Evolutionary conservation across 2,113 vertebrate genomes (phyloP).

Genomic region (Jacana jacana): DNA sequence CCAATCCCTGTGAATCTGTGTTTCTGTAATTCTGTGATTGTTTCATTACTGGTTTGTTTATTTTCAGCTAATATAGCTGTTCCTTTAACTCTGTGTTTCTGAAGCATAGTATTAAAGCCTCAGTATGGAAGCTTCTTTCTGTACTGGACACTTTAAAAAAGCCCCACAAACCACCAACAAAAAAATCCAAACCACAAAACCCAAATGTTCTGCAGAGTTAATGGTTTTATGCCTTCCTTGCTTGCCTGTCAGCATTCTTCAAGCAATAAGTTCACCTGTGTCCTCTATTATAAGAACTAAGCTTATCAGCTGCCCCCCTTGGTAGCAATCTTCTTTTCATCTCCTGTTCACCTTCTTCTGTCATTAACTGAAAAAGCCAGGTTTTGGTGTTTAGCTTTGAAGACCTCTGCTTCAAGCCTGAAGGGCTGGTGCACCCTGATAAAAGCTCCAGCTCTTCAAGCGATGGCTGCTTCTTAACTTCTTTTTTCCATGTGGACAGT

Average conservation of each 20-base stretch:
- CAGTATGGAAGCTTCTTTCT: not conserved
- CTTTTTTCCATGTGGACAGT: not conserved
- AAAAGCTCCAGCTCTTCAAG: not conserved
- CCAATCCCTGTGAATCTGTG: too few relatives aligned
- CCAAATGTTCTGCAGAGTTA: not conserved
- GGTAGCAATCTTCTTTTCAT: not conserved
- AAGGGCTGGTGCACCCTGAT: not conserved
- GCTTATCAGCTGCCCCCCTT: not conserved
- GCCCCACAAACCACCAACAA: not conserved
- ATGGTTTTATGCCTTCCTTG: not conserved
- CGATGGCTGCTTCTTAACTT: not conserved
- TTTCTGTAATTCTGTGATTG: too few relatives aligned
- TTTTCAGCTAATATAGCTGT: not conserved
- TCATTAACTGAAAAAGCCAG: not conserved
- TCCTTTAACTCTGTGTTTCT: not conserved
- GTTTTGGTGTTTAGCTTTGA: not conserved
- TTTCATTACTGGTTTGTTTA: constrained; percentile 58
- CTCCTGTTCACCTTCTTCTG: not conserved
- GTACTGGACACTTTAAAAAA: not conserved
- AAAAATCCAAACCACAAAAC: not conserved
- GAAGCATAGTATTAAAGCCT: not conserved
- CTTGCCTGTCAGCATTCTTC: not conserved
- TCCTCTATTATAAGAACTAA: not conserved
- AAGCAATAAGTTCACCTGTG: not conserved
- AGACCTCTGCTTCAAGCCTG: not conserved